A percentile compares a stretch with the other conserved stretches of the same genome.
Evolutionary conservation across 2,888 invertebrate genomes (phyloP).

Genomic region (Conops quadrifasciatus): DNA sequence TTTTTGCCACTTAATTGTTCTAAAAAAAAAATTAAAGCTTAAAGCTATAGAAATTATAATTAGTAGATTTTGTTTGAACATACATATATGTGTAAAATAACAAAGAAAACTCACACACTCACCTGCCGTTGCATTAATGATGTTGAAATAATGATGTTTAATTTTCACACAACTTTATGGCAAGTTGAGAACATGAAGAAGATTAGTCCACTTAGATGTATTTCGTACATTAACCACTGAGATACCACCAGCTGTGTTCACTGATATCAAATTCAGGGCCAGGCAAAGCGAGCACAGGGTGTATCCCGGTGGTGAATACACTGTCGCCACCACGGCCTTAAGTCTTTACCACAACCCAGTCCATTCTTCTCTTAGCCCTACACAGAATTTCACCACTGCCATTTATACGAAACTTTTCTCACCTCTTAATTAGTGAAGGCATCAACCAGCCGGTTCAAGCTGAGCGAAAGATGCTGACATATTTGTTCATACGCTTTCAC

Average conservation of each 20-base stretch:
- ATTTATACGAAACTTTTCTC: not conserved
- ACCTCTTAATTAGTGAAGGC: not conserved
- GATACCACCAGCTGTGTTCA: constrained; percentile 99
- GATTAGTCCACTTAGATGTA: constrained; percentile 41
- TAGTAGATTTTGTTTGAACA: too few relatives aligned
- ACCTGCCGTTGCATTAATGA: constrained; percentile 2
- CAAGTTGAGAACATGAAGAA: constrained; percentile 17
- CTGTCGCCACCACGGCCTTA: constrained; percentile 10
- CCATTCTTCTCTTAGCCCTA: not conserved
- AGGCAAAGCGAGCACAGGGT: constrained; percentile 94
- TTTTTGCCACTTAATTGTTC: not conserved
- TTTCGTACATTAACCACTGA: constrained; percentile 76
- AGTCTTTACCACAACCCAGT: too few relatives aligned
- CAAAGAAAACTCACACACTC: not conserved
- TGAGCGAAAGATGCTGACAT: not conserved
- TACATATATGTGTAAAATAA: too few relatives aligned
- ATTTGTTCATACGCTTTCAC: not conserved
- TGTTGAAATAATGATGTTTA: too few relatives aligned
- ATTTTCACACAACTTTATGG: too few relatives aligned
- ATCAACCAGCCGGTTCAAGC: not conserved
- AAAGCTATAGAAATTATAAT: not conserved
- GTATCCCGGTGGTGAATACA: constrained; percentile 87
- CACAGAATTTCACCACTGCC: not conserved
- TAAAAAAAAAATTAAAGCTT: not conserved
- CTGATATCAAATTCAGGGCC: constrained; percentile 66